Conservation (phyloP, 2,888 invertebrate species). For the Ptychoptera albimana region DNA sequence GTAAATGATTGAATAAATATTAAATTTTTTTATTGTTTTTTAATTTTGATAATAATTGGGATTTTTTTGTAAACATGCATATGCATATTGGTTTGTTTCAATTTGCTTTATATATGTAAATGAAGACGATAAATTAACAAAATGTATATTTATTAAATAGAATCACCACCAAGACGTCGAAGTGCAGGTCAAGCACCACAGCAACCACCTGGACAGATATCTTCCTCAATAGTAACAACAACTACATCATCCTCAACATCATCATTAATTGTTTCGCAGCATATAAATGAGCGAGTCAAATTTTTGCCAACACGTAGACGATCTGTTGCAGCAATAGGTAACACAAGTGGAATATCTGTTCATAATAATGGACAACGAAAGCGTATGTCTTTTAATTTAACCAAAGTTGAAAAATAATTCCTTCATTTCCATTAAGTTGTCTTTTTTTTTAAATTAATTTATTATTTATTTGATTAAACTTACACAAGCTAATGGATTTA, state of each 20-base stretch:
- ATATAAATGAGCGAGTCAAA: constrained; percentile 16
- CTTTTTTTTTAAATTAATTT: no score
- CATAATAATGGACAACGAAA: neutral
- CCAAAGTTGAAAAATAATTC: constrained; percentile 3
- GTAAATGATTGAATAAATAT: neutral
- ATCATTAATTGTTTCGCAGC: neutral
- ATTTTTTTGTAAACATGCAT: no score
- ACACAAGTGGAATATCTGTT: neutral
- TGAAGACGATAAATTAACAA: neutral
- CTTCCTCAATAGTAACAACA: constrained; percentile 7
- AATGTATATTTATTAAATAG: constrained; percentile 2
- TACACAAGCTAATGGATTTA: no score
- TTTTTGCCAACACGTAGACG: constrained; percentile 28
- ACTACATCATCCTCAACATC: constrained; percentile 14
- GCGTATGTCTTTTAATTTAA: constrained; percentile 2
- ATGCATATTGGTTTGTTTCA: no score
- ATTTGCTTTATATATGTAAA: no score
- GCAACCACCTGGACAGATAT: no score
- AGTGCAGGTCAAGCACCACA: constrained; percentile 7
- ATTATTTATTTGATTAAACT: no score
- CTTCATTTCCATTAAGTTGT: no score
- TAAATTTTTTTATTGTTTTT: neutral
- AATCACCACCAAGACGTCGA: constrained; percentile 11
- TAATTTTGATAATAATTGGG: no score
- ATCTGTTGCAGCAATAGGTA: constrained; percentile 19